These are phyloP conservation scores for Acrocephalus scirpaceus DNA, from an alignment of 2,797 vertebrate species.

Conservation along the genomic window DNA sequence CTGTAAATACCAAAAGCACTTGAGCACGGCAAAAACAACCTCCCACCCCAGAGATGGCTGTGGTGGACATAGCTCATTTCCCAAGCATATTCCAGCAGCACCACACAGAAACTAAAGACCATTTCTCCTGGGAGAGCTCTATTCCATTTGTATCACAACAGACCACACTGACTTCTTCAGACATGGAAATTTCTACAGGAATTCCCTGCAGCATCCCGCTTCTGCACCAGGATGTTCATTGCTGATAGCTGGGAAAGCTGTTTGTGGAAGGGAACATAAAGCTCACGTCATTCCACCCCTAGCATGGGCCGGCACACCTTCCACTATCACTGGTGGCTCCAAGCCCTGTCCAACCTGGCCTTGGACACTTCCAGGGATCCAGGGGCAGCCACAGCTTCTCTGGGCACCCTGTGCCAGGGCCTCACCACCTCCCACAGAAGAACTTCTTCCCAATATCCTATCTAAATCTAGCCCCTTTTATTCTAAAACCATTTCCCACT, in stretches of 20 bases:
- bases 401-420: background rate
- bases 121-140: background rate
- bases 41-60: background rate
- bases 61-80: background rate
- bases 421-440: accelerated
- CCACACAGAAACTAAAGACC: background rate
- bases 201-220: background rate
- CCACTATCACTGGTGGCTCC: accelerated
- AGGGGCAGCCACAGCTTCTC: background rate
- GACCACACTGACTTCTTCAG: background rate
- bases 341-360: accelerated
- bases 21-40: background rate
- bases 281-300: accelerated
- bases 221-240: background rate
- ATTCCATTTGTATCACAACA: background rate
- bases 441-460: background rate
- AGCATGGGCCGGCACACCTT: background rate
- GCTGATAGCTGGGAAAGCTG: background rate
- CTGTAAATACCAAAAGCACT: background rate
- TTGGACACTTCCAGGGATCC: background rate
- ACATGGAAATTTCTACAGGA: no score
- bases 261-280: background rate
- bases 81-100: background rate
- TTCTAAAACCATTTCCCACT: background rate
- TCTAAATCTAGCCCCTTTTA: background rate